Evolutionary conservation across 2,113 vertebrate genomes (phyloP), one percentile per base, ranked within the genome.

Genomic region (Sylvilagus bachmani): DNA sequence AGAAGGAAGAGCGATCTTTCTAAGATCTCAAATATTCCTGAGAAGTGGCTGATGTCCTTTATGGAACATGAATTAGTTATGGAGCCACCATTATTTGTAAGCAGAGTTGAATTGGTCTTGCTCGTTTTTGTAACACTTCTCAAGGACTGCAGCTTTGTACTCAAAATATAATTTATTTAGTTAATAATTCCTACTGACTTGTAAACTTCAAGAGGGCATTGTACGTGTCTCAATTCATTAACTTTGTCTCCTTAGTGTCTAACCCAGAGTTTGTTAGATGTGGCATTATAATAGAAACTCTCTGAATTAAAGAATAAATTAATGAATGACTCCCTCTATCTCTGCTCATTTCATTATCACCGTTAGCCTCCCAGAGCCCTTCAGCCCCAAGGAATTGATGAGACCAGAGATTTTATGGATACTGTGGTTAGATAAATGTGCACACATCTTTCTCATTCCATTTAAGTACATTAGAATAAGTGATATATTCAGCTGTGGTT

Each of bases 251-350:
- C 2, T 6, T 66, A 13, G 19, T 74, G 8, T 93, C 51, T 90
- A 10, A 33, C 53, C 61, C 29, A 70, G 66, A 83, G 66, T 82
- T 11, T 53, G 21, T 38, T 13, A 9, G 25, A 82, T 38, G 36
- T 4, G 24, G 2, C 58, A 74, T 71, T 53, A 33, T 3, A 3
- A 81, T 27, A 61, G 33, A 82, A 36, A 55, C 33, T n/a, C 71
- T 66, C 66, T 85, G 25, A 79, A 80, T 74, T 74, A 62, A 86
- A 82, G 36, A 84, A 77, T 70, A 67, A 70, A 86, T 66, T 77
- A 71, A 66, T 33, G 13, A 70, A 55, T 51, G 29, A 73, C 33
- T 82, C 11, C 71, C 2, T 83, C 36, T 33, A 16, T 75, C 19
- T 81, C 36, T 71, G 17, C 13, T 58, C 66, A 53, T 33, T 44